These are phyloP conservation scores for Agrilus cyanescens DNA, from an alignment of 2,888 invertebrate genomes.

Conservation along the genomic window DNA sequence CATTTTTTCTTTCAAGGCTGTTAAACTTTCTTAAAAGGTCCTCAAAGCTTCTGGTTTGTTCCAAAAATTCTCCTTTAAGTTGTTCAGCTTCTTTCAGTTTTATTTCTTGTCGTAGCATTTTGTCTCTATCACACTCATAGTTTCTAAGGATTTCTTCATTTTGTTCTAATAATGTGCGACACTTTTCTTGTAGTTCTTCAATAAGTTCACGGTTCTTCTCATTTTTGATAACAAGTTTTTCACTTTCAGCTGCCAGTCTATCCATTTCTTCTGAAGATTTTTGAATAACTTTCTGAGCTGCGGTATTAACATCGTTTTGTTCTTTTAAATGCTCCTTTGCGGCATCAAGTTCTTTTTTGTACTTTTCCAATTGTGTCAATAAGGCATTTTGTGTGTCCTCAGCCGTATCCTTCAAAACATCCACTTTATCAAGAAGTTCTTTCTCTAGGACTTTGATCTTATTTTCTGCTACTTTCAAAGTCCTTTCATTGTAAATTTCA, in stretches of 20 bases:
- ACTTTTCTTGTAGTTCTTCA: slow-evolving; percentile 3
- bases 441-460: slow-evolving; percentile 22
- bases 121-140: not conserved
- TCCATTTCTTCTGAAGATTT: slow-evolving; percentile 16
- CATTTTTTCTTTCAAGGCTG: slow-evolving; percentile 18
- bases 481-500: slow-evolving; percentile 27
- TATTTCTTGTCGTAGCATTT: not conserved
- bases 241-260: slow-evolving; percentile 9
- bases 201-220: slow-evolving; percentile 4
- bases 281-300: slow-evolving; percentile 18
- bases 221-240: slow-evolving; percentile 7
- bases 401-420: slow-evolving; percentile 12
- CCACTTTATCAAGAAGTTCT: slow-evolving; percentile 24
- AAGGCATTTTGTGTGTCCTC: slow-evolving; percentile 6
- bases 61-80: slow-evolving; percentile 27
- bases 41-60: slow-evolving; percentile 29
- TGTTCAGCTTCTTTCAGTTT: slow-evolving; percentile 10
- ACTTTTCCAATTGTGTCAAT: slow-evolving; percentile 12
- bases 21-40: slow-evolving; percentile 25
- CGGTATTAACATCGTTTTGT: slow-evolving; percentile 14
- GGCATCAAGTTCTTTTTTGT: slow-evolving; percentile 17
- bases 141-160: not conserved
- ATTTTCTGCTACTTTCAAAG: slow-evolving; percentile 22
- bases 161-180: not conserved
- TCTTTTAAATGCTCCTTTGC: slow-evolving; percentile 20